These are phyloP conservation scores for Gibbula magus DNA, from an alignment of 2,888 invertebrate genomes.

Conservation along the genomic window DNA sequence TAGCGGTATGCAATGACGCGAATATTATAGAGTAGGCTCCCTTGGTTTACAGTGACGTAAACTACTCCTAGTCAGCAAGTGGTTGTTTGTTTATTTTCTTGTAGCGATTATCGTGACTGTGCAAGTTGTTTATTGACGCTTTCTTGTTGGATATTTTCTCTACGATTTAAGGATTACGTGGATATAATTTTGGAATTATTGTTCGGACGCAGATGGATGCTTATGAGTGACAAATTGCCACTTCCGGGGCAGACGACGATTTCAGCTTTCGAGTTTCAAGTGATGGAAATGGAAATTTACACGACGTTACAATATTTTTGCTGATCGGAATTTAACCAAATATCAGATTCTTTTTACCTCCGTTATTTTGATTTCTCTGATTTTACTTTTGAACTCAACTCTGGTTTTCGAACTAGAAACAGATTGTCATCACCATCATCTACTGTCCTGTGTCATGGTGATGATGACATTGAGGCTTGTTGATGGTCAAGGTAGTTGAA, in stretches of 20 bases:
- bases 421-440: too few relatives aligned
- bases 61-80: not conserved
- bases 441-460: not conserved
- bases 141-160: not conserved
- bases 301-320: not conserved
- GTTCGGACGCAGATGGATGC: not conserved
- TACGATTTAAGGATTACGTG: not conserved
- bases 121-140: not conserved
- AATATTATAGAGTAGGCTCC: not conserved
- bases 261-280: not conserved
- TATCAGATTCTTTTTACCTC: too few relatives aligned
- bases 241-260: conserved; percentile 8
- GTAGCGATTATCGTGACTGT: not conserved
- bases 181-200: not conserved
- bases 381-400: too few relatives aligned
- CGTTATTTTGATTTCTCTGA: too few relatives aligned
- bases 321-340: not conserved
- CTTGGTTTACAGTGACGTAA: not conserved
- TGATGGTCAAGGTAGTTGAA: not conserved
- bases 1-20: not conserved
- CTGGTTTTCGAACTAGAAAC: too few relatives aligned
- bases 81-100: not conserved
- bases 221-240: not conserved
- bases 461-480: not conserved
- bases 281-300: too few relatives aligned